Base-by-base conservation (phyloP, 2,113 vertebrate species). In the Bombycilla garrulus region DNA sequence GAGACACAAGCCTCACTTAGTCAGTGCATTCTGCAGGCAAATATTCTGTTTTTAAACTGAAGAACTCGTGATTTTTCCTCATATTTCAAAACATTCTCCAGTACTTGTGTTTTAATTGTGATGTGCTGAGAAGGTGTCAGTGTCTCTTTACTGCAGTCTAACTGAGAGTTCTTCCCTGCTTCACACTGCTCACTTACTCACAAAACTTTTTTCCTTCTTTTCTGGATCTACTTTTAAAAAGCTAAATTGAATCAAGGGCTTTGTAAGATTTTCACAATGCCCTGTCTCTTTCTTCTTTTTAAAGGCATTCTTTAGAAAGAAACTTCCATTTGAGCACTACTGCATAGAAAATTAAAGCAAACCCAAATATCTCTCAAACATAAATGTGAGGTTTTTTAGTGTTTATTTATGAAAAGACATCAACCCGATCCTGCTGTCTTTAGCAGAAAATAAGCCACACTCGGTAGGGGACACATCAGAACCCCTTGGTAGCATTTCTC, bases 401-500 rank as follows among this genome's bases (percentile, higher is more conserved):
- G 26, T 10, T 78, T 42, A 2, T 60, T 57, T 51, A 53, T 15
- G 31, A 53, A 35, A 79, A 44, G 5, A 53, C 9, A 29, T 44
- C 38, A 23, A 20, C 14, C 28, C 19, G 29, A 48, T 51, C 18
- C 24, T 65, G n/a, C 19, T 47, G 26, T 24, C 19, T 72, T 66
- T 13, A n/a, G 24, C 3, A 74, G 42, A 48, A 77, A 40, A 20
- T 21, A 12, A 51, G 19, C 11, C 28, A 45, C 66, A 5, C 9
- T 65, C 4, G 1, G 7, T 20, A 33, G 15, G 44, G 22, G 7
- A 31, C 10, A 8, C 0, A 3, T 19, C 28, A 36, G n/a, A 85
- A 11, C 26, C 13, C 8, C 15, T 11, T 0, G 0, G 24, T 2
- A 3, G 64, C 16, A 5, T 73, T 70, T 60, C 23, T n/a, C 19